Percentiles rank a stretch among this genome's conserved stretches.
Conservation (phyloP, 2,113 vertebrate genomes). For the Rhinoderma darwinii region DNA sequence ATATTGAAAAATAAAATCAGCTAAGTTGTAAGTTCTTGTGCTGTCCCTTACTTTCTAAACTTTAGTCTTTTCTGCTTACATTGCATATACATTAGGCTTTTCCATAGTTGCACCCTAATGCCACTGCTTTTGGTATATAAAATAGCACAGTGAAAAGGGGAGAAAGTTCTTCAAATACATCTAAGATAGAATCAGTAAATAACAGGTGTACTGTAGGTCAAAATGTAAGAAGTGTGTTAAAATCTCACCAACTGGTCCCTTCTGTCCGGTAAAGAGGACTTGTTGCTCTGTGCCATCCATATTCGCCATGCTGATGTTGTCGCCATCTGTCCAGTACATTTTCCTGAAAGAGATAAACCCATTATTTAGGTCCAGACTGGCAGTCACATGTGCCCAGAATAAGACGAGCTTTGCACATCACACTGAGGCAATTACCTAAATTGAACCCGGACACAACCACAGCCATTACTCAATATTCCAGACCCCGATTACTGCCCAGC, state of each 20-base stretch:
- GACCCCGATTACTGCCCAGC: neutral
- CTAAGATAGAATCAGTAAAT: neutral
- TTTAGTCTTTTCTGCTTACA: no score
- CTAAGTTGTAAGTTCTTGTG: no score
- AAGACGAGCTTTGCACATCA: neutral
- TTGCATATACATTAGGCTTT: no score
- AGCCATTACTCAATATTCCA: neutral
- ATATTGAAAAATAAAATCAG: no score
- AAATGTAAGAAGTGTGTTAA: neutral
- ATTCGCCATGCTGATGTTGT: constrained; percentile 93
- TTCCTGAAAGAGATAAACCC: constrained; percentile 74
- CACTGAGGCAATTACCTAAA: constrained; percentile 1
- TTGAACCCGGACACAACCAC: neutral
- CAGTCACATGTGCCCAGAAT: neutral
- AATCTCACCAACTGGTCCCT: constrained; percentile 87
- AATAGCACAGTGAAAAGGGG: neutral
- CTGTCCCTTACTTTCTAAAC: no score
- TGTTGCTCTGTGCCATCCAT: constrained; percentile 89
- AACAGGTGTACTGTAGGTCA: neutral
- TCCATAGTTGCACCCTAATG: neutral
- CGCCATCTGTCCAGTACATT: constrained; percentile 94
- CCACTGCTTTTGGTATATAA: no score
- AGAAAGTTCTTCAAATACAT: neutral
- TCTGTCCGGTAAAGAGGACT: constrained; percentile 86
- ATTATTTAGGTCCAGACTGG: neutral